These are phyloP conservation scores for Barnardius zonarius DNA, from an alignment of 2,113 vertebrate species.

Conservation along the genomic window DNA sequence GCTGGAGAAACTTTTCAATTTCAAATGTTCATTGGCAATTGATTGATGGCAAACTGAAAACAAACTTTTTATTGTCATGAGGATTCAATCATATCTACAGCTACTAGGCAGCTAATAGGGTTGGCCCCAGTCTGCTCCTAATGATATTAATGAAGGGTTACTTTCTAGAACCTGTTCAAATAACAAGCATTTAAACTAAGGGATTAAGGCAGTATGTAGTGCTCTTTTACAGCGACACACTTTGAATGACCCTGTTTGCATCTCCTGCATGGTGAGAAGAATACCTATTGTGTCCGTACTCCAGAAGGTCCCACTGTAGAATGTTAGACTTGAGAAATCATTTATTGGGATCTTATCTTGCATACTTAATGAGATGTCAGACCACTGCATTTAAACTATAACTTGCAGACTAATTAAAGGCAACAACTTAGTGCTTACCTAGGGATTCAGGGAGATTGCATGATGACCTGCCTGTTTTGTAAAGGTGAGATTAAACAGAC, in stretches of 20 bases:
- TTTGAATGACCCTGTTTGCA: neutral
- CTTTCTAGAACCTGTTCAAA: constrained; percentile 18
- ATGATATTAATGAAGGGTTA: neutral
- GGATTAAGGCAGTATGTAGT: neutral
- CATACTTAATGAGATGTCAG: constrained; percentile 51
- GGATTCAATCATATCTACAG: neutral
- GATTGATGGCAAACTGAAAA: neutral
- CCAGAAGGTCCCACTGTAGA: neutral
- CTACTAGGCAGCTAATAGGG: neutral
- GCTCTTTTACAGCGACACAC: neutral
- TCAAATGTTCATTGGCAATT: neutral
- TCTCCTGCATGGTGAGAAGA: neutral
- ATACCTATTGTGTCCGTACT: neutral
- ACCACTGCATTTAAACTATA: constrained; percentile 18
- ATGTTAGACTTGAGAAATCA: constrained; percentile 43
- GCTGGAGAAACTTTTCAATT: neutral
- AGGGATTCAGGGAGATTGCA: constrained; percentile 43
- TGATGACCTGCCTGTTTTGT: constrained; percentile 33
- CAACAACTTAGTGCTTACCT: constrained; percentile 43
- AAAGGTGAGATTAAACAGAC: constrained; percentile 39
- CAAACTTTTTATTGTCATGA: neutral
- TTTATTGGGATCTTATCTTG: constrained; percentile 46
- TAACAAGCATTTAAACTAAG: neutral
- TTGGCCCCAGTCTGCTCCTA: neutral
- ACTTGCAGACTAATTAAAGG: constrained; percentile 36